Percentiles rank a stretch among this genome's conserved stretches.
Conservation (phyloP, 2,797 vertebrate species). For the Chelon auratus region DNA sequence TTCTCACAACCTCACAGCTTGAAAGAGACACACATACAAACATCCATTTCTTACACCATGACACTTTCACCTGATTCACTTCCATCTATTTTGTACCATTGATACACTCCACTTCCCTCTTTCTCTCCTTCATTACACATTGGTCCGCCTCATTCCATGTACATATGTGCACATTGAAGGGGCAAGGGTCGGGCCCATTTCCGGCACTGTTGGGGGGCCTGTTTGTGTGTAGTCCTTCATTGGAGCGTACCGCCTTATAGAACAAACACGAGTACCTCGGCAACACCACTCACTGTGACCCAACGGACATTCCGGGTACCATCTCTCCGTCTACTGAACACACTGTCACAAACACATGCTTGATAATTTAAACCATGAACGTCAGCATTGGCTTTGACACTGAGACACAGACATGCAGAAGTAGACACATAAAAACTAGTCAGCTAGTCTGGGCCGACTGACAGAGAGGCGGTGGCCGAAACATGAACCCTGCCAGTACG, state of each 20-base stretch:
- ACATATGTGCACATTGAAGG: conserved; percentile 62
- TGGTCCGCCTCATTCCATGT: conserved; percentile 58
- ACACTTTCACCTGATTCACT: conserved; percentile 36
- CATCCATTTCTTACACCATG: neutral
- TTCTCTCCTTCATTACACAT: conserved; percentile 40
- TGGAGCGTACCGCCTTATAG: conserved; percentile 79
- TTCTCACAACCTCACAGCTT: neutral
- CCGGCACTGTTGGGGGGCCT: conserved; percentile 52
- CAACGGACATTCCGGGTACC: conserved; percentile 77
- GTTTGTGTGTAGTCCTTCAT: conserved; percentile 73
- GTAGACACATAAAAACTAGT: conserved; percentile 24
- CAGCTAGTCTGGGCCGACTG: conserved; percentile 2
- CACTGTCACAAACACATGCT: conserved; percentile 29
- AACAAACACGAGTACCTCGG: conserved; percentile 78
- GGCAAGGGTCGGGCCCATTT: conserved; percentile 69
- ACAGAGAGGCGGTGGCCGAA: conserved; percentile 52
- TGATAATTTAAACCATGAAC: conserved; percentile 46
- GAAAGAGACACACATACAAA: neutral
- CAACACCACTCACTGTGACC: conserved; percentile 82
- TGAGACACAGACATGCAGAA: conserved; percentile 54
- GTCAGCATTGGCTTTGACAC: conserved; percentile 70
- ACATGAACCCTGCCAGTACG: conserved; percentile 65
- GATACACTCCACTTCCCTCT: conserved; percentile 52
- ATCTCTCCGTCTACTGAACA: conserved; percentile 70
- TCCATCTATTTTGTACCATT: conserved; percentile 38